Percentiles rank a stretch among this genome's conserved stretches.
Conservation (phyloP, 1,140 invertebrate genomes). For the Saccostrea glomerata region DNA sequence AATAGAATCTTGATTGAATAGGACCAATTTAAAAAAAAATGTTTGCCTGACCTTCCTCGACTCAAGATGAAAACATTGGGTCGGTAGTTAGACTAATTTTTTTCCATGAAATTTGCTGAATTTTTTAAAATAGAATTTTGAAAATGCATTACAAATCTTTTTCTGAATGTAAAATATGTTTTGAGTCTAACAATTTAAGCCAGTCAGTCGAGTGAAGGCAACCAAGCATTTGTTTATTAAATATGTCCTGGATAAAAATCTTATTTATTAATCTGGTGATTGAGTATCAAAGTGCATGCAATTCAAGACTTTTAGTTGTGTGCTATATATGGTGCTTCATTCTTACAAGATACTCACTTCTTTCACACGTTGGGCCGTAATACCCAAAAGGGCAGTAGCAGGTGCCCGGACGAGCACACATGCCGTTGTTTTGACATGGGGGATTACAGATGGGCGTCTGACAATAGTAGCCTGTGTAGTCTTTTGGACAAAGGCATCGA, state of each 20-base stretch:
- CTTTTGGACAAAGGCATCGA: conserved; percentile 37
- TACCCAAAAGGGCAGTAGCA: conserved; percentile 51
- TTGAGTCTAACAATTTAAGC: too few species aligned
- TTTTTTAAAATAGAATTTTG: too few species aligned
- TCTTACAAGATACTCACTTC: conserved; percentile 12
- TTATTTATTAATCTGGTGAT: neutral
- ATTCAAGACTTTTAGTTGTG: neutral
- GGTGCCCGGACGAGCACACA: conserved; percentile 46
- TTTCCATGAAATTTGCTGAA: too few species aligned
- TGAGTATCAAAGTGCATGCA: neutral
- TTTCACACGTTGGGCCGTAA: conserved; percentile 45
- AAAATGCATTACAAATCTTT: too few species aligned
- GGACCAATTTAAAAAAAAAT: too few species aligned
- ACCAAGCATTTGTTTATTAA: too few species aligned
- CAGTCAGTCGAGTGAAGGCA: too few species aligned
- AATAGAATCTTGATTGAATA: neutral
- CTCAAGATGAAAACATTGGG: too few species aligned
- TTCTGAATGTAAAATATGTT: too few species aligned
- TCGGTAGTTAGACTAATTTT: too few species aligned
- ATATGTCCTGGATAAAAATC: neutral
- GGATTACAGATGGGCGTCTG: conserved; percentile 42
- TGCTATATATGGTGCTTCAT: neutral
- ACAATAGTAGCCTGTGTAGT: conserved; percentile 45
- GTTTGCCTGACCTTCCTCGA: too few species aligned
- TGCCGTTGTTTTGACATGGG: conserved; percentile 42